Base-by-base conservation (phyloP, 2,797 vertebrate species). In the Nannoperca obscura region DNA sequence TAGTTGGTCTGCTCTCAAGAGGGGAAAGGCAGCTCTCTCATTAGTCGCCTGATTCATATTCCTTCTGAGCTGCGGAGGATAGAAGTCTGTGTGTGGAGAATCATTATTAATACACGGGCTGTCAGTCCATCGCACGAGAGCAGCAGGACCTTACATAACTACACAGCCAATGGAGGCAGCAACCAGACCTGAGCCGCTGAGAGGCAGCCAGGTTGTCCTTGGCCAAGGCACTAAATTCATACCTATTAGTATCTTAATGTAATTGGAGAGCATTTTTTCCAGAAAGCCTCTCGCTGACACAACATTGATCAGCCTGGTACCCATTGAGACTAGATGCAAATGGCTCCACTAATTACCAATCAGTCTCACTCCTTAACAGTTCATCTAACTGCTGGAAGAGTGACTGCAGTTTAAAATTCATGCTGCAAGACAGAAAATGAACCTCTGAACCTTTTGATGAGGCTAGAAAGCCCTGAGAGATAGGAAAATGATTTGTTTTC, bases 31-130 rank as follows among this genome's bases (percentile, higher is more conserved):
- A 84, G 84, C 82, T 80, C 84, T 88, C 92, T 94, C 93, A 91
- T 94, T 94, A 94, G 90, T 34, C 38, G 76, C 86, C 89, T 94
- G 91, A 92, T 93, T 94, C 91, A 92, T 92, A 93, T 93, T 94
- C 92, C 82, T 90, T 94, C 88, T 89, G 90, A 93, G 91, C 86
- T 74, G 84, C 59, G 71, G 81, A 81, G 86, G 87, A 90, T 88
- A 87, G 90, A 90, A 91, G 90, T 87, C 85, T 83, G 87, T 85
- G 86, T 90, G 89, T 85, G 82, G 83, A 87, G 89, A 88, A 87
- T 92, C 92, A 93, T 93, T 93, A 94, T 92, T 93, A 94, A 94
- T 91, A 92, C 86, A 90, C 82, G 74, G 86, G 81, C 90, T 93
- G 91, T 91, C 91, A 89, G 88, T 90, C 85, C 78, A 76, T 76